Conservation (phyloP, 2,888 invertebrate species). For the Azorinus chamasolen region DNA sequence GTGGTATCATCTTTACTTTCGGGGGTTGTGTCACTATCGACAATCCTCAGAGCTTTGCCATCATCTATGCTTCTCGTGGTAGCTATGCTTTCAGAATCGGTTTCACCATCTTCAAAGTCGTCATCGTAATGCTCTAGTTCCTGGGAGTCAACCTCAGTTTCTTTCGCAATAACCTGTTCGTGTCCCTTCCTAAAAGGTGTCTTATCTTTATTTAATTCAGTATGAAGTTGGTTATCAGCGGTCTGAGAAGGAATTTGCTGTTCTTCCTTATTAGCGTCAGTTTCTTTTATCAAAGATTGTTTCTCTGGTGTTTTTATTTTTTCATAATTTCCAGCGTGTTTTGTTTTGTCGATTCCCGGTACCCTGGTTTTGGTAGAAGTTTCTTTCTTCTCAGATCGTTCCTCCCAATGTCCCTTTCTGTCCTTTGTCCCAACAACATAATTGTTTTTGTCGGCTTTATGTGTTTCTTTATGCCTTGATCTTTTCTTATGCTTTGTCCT, state of each 20-base stretch:
- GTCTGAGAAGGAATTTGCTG: too few species aligned
- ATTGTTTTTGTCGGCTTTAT: not conserved
- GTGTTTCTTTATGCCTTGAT: not conserved
- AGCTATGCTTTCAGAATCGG: too few species aligned
- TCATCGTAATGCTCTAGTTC: not conserved
- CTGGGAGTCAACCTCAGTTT: not conserved
- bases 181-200: not conserved
- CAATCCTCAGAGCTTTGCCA: too few species aligned
- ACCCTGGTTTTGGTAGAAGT: not conserved
- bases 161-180: not conserved
- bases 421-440: conserved; percentile 50
- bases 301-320: not conserved
- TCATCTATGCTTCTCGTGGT: too few species aligned
- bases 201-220: too few species aligned
- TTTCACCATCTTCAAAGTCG: not conserved
- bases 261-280: not conserved
- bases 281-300: not conserved
- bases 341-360: not conserved
- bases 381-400: not conserved
- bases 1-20: too few species aligned
- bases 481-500: conserved; percentile 8
- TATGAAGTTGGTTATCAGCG: too few species aligned
- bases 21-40: too few species aligned
- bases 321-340: not conserved
- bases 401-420: conserved; percentile 25